phyloP scores from a whole-genome alignment of 2,888 invertebrate species.

The Balanococcus diminutus region DNA sequence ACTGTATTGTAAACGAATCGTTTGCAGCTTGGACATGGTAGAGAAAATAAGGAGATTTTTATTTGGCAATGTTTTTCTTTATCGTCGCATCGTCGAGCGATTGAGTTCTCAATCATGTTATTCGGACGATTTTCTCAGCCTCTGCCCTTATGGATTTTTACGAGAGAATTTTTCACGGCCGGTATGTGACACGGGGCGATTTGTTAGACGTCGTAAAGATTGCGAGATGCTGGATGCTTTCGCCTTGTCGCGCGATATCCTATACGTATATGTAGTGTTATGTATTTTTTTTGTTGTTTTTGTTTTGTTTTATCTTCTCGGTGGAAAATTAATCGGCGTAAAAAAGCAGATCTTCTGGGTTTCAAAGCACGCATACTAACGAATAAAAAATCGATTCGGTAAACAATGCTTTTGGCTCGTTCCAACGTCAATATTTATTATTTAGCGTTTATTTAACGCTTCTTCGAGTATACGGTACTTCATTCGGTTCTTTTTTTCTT shows the following conservation, averaged over 20 bases:
- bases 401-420: not conserved
- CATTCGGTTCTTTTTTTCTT: too few species aligned
- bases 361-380: not conserved
- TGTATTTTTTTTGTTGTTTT: too few species aligned
- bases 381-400: not conserved
- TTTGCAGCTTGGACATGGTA: not conserved
- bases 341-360: not conserved
- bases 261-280: not conserved
- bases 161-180: not conserved
- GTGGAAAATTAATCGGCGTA: not conserved
- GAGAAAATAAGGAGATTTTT: not conserved
- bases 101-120: constrained; percentile 16
- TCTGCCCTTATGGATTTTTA: not conserved
- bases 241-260: not conserved
- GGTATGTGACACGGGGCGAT: not conserved
- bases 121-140: not conserved
- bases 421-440: not conserved
- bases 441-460: not conserved
- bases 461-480: too few species aligned
- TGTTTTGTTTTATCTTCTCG: not conserved
- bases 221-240: not conserved
- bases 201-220: constrained; percentile 6
- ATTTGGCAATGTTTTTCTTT: constrained; percentile 11
- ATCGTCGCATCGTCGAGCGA: not conserved
- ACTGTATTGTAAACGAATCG: constrained; percentile 19